A percentile compares a stretch with the other conserved stretches of the same genome.
Evolutionary conservation across 2,888 invertebrate genomes (phyloP).

Genomic region (Cephus rjabovi): DNA sequence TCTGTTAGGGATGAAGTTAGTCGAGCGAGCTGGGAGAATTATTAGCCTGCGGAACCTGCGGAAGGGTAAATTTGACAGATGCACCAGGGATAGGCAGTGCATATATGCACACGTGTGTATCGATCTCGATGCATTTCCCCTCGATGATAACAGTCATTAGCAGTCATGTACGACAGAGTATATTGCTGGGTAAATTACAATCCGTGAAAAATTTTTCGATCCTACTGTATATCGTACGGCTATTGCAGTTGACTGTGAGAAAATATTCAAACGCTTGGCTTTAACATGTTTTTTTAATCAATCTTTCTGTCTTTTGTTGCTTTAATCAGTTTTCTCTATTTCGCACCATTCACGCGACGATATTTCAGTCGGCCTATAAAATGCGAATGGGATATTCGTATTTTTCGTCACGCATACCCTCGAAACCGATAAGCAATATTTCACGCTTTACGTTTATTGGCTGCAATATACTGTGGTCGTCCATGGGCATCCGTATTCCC

Average conservation of each 20-base stretch:
- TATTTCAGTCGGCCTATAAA: slow-evolving; percentile 23
- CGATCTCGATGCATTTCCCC: slow-evolving; percentile 31
- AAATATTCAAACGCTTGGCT: too few relatives aligned
- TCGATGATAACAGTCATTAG: too few relatives aligned
- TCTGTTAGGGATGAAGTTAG: too few relatives aligned
- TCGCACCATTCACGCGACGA: slow-evolving; percentile 7
- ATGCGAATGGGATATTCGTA: slow-evolving; percentile 21
- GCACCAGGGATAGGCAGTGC: slow-evolving; percentile 36
- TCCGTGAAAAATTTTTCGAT: too few relatives aligned
- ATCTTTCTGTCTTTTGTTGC: slow-evolving; percentile 9
- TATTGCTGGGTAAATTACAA: too few relatives aligned
- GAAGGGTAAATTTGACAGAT: slow-evolving; percentile 57
- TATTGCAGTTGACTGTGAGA: too few relatives aligned
- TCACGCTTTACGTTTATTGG: slow-evolving; percentile 55
- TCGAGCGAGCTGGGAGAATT: too few relatives aligned
- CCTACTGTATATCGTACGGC: too few relatives aligned
- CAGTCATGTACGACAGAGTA: too few relatives aligned
- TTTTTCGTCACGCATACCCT: slow-evolving; percentile 25
- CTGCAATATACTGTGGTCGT: slow-evolving; percentile 32
- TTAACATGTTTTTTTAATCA: slow-evolving; percentile 4
- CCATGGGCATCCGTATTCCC: background rate
- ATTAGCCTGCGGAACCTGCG: slow-evolving; percentile 28
- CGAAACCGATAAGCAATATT: slow-evolving; percentile 54
- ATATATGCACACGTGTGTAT: slow-evolving; percentile 11
- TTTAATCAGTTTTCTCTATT: slow-evolving; percentile 13